Conservation (phyloP, 2,888 invertebrate species). For the Acanthosepion pharaonis region DNA sequence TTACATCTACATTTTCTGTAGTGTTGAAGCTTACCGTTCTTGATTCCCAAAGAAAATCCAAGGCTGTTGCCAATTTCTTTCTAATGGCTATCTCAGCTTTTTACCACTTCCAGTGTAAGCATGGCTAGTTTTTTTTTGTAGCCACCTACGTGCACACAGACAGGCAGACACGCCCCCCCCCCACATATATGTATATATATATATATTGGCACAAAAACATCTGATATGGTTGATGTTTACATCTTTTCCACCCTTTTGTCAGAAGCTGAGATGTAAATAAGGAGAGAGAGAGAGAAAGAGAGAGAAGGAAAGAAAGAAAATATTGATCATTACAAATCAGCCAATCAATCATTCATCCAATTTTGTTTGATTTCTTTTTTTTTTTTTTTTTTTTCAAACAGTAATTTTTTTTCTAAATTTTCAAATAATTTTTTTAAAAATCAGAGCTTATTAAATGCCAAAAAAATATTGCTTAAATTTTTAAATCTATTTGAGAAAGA, state of each 20-base stretch:
- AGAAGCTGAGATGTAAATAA: neutral
- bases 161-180: too few relatives aligned
- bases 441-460: neutral
- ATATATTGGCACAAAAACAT: neutral
- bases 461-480: neutral
- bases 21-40: neutral
- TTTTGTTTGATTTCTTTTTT: neutral
- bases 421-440: too few relatives aligned
- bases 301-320: neutral
- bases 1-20: neutral
- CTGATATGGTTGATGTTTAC: neutral
- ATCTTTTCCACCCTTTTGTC: neutral
- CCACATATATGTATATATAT: neutral
- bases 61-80: neutral
- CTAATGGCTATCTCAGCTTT: neutral
- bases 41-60: neutral
- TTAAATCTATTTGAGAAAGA: too few relatives aligned
- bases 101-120: neutral
- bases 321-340: neutral
- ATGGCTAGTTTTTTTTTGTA: neutral
- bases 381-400: neutral
- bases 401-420: neutral
- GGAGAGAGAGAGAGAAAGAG: neutral
- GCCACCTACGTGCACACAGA: neutral
- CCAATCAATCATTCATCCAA: neutral